Percentiles rank a stretch among this genome's conserved stretches.
Evolutionary conservation across 2,797 vertebrate genomes (phyloP).

Genomic region (Platyrinchus mystaceus): DNA sequence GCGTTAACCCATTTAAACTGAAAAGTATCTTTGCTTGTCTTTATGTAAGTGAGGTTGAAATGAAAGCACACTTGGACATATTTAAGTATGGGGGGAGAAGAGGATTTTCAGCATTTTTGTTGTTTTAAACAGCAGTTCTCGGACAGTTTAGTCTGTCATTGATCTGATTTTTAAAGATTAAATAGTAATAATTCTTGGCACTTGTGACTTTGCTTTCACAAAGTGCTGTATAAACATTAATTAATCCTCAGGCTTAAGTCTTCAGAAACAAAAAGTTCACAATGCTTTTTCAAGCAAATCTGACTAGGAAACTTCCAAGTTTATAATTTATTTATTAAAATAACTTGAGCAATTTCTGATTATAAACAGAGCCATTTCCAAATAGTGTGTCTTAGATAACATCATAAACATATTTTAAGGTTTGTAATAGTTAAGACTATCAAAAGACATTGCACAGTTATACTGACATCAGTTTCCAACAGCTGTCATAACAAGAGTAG

Average conservation of each 20-base stretch:
- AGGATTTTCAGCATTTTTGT: slow-evolving; percentile 11
- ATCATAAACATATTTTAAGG: slow-evolving; percentile 62
- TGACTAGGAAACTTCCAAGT: slow-evolving; percentile 29
- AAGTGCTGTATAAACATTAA: slow-evolving; percentile 65
- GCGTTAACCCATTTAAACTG: neutral
- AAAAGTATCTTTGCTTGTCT: neutral
- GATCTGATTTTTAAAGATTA: slow-evolving; percentile 49
- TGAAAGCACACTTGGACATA: neutral
- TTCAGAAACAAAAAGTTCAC: slow-evolving; percentile 35
- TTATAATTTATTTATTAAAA: slow-evolving; percentile 43
- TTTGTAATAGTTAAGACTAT: slow-evolving; percentile 62
- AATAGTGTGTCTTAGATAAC: slow-evolving; percentile 44
- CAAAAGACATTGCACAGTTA: slow-evolving; percentile 52
- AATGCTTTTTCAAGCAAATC: slow-evolving; percentile 49
- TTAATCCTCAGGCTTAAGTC: slow-evolving; percentile 61
- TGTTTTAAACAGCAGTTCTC: slow-evolving; percentile 29
- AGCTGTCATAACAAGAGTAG: slow-evolving; percentile 57
- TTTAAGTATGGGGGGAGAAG: neutral
- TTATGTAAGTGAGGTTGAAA: neutral
- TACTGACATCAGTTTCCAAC: slow-evolving; percentile 65
- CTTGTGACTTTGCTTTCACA: slow-evolving; percentile 35
- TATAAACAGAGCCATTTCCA: slow-evolving; percentile 55
- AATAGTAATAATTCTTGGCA: slow-evolving; percentile 59
- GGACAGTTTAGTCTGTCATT: slow-evolving; percentile 36
- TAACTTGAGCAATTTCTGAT: slow-evolving; percentile 37